phyloP scores from a whole-genome alignment of 1,140 invertebrate species.

The Drosophila takahashii region DNA sequence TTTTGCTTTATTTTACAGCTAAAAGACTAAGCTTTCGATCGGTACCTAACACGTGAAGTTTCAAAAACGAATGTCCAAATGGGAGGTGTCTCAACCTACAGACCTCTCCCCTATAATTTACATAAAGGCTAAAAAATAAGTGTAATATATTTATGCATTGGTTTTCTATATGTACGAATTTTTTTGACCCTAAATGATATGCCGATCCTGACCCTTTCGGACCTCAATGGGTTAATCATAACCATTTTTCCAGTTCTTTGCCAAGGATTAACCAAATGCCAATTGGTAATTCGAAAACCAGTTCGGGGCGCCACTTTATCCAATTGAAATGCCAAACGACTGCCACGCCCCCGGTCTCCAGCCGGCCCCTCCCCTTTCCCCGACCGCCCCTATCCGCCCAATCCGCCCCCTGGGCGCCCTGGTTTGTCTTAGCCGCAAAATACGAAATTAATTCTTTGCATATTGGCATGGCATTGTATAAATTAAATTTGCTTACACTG shows the following conservation, averaged over 20 bases:
- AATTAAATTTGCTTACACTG: constrained; percentile 82
- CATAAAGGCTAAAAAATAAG: too few relatives aligned
- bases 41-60: too few relatives aligned
- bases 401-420: constrained; percentile 8
- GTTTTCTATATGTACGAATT: constrained; percentile 4
- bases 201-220: not conserved
- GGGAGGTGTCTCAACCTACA: too few relatives aligned
- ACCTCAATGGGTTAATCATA: constrained; percentile 35
- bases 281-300: constrained; percentile 53
- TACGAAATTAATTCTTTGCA: constrained; percentile 83
- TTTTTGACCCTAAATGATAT: not conserved
- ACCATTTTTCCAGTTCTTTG: constrained; percentile 14
- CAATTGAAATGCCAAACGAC: constrained; percentile 76
- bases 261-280: constrained; percentile 43
- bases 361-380: not conserved
- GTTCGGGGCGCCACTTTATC: constrained; percentile 78
- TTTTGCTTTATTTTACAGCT: too few relatives aligned
- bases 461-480: constrained; percentile 72
- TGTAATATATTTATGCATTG: too few relatives aligned
- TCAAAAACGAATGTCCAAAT: too few relatives aligned
- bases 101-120: too few relatives aligned
- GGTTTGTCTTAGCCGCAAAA: constrained; percentile 15
- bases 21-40: too few relatives aligned
- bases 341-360: constrained; percentile 50
- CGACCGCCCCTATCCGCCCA: not conserved